Evolutionary conservation across 92 coral and sea anemone species (phyloP), one percentile per base, ranked within the genome.

Genomic region (Meandrina meandrites): DNA sequence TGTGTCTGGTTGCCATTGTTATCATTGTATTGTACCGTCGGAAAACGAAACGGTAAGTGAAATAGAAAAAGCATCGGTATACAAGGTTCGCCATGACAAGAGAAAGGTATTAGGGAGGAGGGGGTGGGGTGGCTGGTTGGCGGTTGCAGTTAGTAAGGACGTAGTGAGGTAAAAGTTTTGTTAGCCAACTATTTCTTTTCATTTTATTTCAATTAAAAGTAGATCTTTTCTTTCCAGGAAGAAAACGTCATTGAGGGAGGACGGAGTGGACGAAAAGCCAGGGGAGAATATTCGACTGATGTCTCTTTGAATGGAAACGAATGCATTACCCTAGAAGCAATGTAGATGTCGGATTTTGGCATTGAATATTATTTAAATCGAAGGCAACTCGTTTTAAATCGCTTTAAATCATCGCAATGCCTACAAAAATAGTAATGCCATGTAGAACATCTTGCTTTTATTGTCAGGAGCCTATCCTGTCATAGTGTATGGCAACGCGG

Each of bases 221-320:
- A 11, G 11, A 35, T 34, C 3, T 64, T 68, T 28, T 8, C 47
- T 8, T 67, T 37, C 37, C 12, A 81, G 85, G 16, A 73, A 42
- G 42, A 47, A 81, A 60, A 35, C 36, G 18, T 19, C 54, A 40
- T 16, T 81, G 4, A 27, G 18, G 40, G 57, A 28, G 36, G 36
- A 30, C 8, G 75, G 16, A 57, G 4, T 18, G 21, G 62, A 66
- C 31, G 75, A 40, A 1, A 67, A 81, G 67, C 78, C 78, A n/a
- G 85, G 40, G 8, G 85, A 81, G 22, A 81, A 67, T 47, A 36
- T 81, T 40, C 62, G 85, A 16, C 57, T 81, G 58, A 66, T 81
- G 76, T 75, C 72, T 36, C 27, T 81, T n/a, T 81, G 37, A 81
- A 79, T 34, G 35, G 71, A 3, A 50, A 73, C 28, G 45, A 73